Evolutionary conservation across 2,113 vertebrate species (phyloP).

Genomic region (Rhea americana): DNA sequence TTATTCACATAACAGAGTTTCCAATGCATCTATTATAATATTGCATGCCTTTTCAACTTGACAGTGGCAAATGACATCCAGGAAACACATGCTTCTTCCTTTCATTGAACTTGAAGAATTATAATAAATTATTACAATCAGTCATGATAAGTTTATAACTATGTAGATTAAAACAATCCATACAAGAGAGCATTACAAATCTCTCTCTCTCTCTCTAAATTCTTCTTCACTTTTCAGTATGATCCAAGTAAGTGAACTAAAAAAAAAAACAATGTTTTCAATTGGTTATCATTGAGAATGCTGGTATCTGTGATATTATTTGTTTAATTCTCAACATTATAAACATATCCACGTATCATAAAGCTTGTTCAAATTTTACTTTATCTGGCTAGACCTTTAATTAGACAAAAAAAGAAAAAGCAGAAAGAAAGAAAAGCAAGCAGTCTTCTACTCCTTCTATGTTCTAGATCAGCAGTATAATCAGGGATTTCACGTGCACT

Average conservation of each 20-base stretch:
- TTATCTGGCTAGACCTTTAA: neutral
- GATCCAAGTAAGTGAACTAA: neutral
- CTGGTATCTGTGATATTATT: neutral
- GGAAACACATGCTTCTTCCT: conserved; percentile 2
- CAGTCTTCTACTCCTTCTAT: neutral
- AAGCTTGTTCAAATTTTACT: neutral
- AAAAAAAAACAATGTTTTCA: neutral
- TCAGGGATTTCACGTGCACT: neutral
- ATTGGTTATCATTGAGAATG: neutral
- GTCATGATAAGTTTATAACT: neutral
- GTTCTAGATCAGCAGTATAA: neutral
- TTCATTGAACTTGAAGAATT: neutral
- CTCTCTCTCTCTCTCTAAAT: neutral
- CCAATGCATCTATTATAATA: conserved; percentile 39
- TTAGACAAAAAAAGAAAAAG: neutral
- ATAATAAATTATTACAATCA: conserved; percentile 1
- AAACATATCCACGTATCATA: neutral
- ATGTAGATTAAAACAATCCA: neutral
- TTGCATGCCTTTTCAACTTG: conserved; percentile 12
- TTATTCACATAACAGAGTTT: conserved; percentile 26
- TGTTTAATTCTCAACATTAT: neutral
- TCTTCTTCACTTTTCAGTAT: neutral
- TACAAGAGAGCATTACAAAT: neutral
- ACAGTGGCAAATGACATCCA: conserved; percentile 28
- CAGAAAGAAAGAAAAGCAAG: neutral